These are phyloP conservation scores for Caenorhabditis latens DNA, from an alignment of 1,140 invertebrate species.

Conservation along the genomic window DNA sequence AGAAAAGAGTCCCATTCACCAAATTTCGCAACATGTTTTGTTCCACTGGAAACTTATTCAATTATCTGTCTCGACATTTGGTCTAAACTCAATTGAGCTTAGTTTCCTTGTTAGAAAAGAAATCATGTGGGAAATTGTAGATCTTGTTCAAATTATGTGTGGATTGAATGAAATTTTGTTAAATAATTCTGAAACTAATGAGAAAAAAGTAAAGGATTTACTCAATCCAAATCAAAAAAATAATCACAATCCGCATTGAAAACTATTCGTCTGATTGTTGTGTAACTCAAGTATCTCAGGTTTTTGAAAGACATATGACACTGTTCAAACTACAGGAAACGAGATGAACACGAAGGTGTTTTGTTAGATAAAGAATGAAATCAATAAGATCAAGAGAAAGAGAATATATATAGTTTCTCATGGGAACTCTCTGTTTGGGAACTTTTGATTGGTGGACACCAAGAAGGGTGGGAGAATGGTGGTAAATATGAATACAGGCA, in stretches of 20 bases:
- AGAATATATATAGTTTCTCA: neutral
- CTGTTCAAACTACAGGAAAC: neutral
- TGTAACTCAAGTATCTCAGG: neutral
- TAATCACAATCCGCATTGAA: neutral
- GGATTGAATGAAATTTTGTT: no score
- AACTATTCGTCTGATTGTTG: neutral
- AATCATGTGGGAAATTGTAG: no score
- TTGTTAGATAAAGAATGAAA: neutral
- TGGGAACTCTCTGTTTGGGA: neutral
- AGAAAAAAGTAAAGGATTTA: no score
- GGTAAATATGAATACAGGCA: slow-evolving; percentile 53
- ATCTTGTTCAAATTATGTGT: no score
- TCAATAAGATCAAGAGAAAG: neutral
- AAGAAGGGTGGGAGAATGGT: neutral
- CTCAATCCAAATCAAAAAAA: neutral
- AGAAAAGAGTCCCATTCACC: no score
- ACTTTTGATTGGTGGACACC: slow-evolving; percentile 22
- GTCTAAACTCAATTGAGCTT: neutral
- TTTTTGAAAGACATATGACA: neutral
- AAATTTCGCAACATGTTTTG: slow-evolving; percentile 36
- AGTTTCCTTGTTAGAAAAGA: neutral
- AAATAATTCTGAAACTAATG: no score
- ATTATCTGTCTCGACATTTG: neutral
- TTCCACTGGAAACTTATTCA: neutral
- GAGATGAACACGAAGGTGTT: neutral